A percentile compares a stretch with the other conserved stretches of the same genome.
These are phyloP conservation scores for Panthera uncia DNA, from an alignment of 2,113 vertebrate species.

Conservation along the genomic window DNA sequence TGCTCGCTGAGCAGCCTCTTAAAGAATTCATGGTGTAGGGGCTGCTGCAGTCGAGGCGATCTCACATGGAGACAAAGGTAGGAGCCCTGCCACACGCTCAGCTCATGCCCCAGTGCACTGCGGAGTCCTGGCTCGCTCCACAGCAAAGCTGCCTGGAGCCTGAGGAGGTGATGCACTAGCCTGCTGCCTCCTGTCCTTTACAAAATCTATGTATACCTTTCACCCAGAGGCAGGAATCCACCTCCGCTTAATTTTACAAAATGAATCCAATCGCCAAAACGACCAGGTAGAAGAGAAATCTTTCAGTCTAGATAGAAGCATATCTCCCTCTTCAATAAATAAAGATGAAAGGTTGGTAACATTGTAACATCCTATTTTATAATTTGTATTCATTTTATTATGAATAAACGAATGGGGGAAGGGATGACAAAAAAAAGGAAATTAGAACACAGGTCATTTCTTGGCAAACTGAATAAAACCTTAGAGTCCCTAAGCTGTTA, in stretches of 20 bases:
- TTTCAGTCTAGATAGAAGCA: background rate
- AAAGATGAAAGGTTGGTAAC: background rate
- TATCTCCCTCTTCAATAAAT: background rate
- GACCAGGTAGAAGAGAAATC: background rate
- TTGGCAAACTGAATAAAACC: background rate
- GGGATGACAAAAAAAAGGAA: background rate
- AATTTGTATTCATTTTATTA: background rate
- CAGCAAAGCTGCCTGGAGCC: background rate
- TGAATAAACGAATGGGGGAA: background rate
- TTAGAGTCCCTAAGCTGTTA: background rate
- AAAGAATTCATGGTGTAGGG: background rate
- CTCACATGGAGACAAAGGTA: fast-evolving
- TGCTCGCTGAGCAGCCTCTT: background rate
- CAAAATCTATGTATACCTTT: background rate
- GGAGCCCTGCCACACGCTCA: no score
- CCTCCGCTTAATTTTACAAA: background rate
- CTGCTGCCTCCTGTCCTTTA: background rate
- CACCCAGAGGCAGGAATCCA: background rate
- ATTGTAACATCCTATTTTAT: background rate
- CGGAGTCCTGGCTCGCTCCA: no score
- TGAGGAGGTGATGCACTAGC: background rate
- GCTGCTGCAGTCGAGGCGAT: background rate
- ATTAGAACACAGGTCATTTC: background rate
- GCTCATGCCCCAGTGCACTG: fast-evolving
- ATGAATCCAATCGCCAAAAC: background rate